Base-by-base conservation (phyloP, 2,888 invertebrate genomes). In the Cataglyphis albicans region DNA sequence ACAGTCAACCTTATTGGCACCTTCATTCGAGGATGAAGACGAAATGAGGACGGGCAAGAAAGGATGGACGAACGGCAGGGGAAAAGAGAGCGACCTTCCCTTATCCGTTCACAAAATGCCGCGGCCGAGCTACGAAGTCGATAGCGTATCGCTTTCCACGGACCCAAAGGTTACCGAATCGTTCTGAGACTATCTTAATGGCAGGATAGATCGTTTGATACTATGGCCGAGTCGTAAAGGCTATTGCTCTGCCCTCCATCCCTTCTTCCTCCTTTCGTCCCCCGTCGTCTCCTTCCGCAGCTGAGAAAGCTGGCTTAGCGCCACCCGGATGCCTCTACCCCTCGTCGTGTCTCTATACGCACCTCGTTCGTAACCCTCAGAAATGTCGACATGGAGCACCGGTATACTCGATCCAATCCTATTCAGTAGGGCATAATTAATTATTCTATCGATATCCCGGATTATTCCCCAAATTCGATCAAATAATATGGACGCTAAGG, bases 151-250 rank as follows among this genome's bases (percentile, higher is more conserved):
- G 94, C 92, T 94, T 93, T 93, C 91, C 92, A 92, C 92, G 93
- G 94, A 93, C 93, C 93, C 92, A 94, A 93, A 94, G 94, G 94
- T 94, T 94, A 94, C 94, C 93, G 94, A 94, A 94, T 94, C 94
- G 94, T 94, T 94, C 91, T 92, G 92, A 93, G 94, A 94, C 94
- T 94, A 94, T 94, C 94, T 94, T 94, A 94, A 94, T 94, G 94
- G 94, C 87, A 89, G 94, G 93, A 94, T 94, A 94, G 94, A 94
- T 94, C 94, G 94, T 94, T 94, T 93, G 94, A 94, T 94, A 93
- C 94, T 94, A 94, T 94, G 94, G 94, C 93, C 93, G 92, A 94
- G 94, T 94, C 94, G 94, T 94, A 94, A 94, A 94, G 93, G 94
- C 94, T 94, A 94, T 94, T 94, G 94, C 94, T 92, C 91, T 92